Conservation (phyloP, 2,797 vertebrate species). For the Argentina silus region DNA sequence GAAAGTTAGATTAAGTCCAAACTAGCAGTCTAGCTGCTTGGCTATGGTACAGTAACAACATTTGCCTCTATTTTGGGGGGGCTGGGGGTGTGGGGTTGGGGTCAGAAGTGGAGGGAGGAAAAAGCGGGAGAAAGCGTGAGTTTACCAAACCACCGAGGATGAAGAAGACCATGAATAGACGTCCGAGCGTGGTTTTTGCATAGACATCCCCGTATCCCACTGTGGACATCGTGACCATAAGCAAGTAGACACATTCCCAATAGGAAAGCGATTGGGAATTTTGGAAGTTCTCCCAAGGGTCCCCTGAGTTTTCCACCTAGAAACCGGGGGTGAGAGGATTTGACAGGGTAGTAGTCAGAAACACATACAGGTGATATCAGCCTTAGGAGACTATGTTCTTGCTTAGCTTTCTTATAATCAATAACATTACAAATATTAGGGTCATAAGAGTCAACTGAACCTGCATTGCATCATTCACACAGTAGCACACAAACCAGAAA, state of each 20-base stretch:
- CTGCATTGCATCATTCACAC: background rate
- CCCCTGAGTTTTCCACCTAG: constrained; percentile 94
- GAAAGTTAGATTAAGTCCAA: background rate
- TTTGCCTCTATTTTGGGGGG: background rate
- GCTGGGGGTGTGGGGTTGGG: background rate
- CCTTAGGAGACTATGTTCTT: background rate
- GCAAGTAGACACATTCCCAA: constrained; percentile 93
- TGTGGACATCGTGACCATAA: constrained; percentile 94
- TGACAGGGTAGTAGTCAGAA: constrained; percentile 23
- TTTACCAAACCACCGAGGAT: constrained; percentile 95
- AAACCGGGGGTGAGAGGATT: constrained; percentile 30
- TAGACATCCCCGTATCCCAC: constrained; percentile 93
- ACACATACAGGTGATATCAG: background rate
- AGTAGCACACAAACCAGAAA: background rate
- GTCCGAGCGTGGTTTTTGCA: constrained; percentile 91
- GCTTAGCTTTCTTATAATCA: background rate
- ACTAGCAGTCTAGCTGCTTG: background rate
- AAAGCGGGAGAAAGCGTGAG: constrained; percentile 32
- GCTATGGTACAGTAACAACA: no score
- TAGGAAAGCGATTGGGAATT: constrained; percentile 93
- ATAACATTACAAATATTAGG: background rate
- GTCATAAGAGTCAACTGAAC: constrained; percentile 7
- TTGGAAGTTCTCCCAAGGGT: constrained; percentile 94
- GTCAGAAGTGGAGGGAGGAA: background rate
- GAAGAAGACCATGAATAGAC: constrained; percentile 96